phyloP scores from a whole-genome alignment of 2,888 invertebrate species.

The Bombyx huttoni region DNA sequence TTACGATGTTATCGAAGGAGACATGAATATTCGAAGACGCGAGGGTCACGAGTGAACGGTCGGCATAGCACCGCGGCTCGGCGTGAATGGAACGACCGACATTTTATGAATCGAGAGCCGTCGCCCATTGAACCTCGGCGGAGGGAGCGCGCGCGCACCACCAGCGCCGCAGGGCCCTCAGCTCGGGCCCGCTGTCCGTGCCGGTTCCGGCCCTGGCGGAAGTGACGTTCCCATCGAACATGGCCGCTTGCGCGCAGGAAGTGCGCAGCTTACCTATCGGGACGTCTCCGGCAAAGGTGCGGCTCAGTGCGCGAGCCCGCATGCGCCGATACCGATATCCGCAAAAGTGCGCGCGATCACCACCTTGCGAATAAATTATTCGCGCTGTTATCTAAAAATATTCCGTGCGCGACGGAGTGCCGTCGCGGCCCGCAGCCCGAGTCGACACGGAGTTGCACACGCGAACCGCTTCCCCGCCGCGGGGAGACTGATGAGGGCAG shows the following conservation, averaged over 20 bases:
- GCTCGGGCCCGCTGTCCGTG: constrained; percentile 36
- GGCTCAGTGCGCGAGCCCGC: constrained; percentile 43
- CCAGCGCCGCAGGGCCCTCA: constrained; percentile 34
- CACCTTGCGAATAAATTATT: constrained; percentile 67
- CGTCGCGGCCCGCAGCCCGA: constrained; percentile 38
- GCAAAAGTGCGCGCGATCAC: constrained; percentile 67
- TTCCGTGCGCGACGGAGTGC: constrained; percentile 56
- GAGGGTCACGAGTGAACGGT: constrained; percentile 70
- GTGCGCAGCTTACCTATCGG: constrained; percentile 72
- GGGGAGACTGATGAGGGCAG: constrained; percentile 71
- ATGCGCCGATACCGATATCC: constrained; percentile 53
- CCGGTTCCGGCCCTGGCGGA: constrained; percentile 59
- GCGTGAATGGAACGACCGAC: constrained; percentile 69
- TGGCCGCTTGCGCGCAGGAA: constrained; percentile 71
- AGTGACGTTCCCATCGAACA: constrained; percentile 66
- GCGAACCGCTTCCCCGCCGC: constrained; percentile 68
- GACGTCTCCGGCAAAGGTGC: constrained; percentile 52
- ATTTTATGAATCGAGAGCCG: constrained; percentile 69
- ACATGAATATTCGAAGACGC: constrained; percentile 71
- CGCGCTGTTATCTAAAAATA: constrained; percentile 71
- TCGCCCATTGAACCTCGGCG: constrained; percentile 57
- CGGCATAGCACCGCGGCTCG: constrained; percentile 58
- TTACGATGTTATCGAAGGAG: constrained; percentile 69
- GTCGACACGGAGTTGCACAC: constrained; percentile 54
- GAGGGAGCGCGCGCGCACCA: constrained; percentile 31